Evolutionary conservation across 2,888 invertebrate species (phyloP).

Genomic region (Ernsta delagoae): DNA sequence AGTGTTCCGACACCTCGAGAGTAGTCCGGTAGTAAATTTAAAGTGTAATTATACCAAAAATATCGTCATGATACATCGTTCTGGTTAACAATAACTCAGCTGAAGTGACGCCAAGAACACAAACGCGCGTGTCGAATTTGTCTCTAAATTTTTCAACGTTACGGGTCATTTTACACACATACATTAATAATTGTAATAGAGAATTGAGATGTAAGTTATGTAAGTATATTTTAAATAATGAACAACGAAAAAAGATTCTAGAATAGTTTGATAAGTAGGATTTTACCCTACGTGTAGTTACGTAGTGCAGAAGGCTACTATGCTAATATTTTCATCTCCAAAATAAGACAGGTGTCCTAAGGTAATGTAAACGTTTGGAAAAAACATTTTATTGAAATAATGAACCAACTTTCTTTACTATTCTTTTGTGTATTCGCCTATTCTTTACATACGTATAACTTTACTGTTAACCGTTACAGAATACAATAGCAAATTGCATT

Average conservation of each 20-base stretch:
- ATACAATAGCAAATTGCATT: constrained; percentile 9
- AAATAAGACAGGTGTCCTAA: too few species aligned
- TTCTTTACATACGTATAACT: too few species aligned
- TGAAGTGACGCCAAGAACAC: constrained; percentile 20
- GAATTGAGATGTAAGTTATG: constrained; percentile 1
- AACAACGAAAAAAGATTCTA: not conserved
- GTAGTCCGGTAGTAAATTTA: not conserved
- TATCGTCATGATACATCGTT: not conserved
- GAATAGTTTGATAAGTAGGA: too few species aligned
- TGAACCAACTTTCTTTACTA: too few species aligned
- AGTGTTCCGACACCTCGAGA: too few species aligned
- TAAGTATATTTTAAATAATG: not conserved
- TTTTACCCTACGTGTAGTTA: too few species aligned
- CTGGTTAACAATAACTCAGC: constrained; percentile 21
- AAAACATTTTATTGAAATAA: too few species aligned
- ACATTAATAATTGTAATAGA: constrained; percentile 6
- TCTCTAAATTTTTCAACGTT: constrained; percentile 14
- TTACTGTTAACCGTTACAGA: too few species aligned
- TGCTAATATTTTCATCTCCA: too few species aligned
- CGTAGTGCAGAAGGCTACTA: too few species aligned
- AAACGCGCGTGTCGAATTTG: constrained; percentile 22
- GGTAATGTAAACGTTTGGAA: too few species aligned
- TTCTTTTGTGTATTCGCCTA: too few species aligned
- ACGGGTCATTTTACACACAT: constrained; percentile 12
- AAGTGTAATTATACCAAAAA: constrained; percentile 2